Conservation (phyloP, 2,113 vertebrate species). For the Hipposideros armiger region DNA sequence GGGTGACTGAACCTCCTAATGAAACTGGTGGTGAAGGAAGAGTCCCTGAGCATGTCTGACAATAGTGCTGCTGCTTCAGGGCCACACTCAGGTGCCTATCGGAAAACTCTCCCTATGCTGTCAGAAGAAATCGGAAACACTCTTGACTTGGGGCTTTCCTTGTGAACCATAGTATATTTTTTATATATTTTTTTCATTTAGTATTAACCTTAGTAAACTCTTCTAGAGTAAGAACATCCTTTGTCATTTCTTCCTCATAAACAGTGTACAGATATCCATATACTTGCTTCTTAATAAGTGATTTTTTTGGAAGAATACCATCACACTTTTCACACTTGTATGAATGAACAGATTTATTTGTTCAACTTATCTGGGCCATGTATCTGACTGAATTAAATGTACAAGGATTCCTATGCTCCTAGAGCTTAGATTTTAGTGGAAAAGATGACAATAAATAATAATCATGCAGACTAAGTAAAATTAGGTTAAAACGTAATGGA, state of each 20-base stretch:
- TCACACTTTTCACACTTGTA: background rate
- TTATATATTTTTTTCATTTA: background rate
- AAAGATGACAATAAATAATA: background rate
- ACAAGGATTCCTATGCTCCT: background rate
- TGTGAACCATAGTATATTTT: background rate
- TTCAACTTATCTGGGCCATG: background rate
- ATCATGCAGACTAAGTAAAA: background rate
- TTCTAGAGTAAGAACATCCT: background rate
- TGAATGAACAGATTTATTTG: background rate
- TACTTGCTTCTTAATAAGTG: background rate
- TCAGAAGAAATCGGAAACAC: background rate
- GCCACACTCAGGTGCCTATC: accelerated
- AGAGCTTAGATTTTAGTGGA: background rate
- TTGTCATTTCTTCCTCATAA: background rate
- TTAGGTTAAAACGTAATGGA: background rate
- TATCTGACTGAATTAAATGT: background rate
- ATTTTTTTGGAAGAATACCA: background rate
- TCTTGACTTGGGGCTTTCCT: background rate
- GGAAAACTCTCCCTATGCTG: background rate
- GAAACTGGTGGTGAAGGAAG: background rate
- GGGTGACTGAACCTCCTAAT: background rate
- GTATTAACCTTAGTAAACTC: background rate
- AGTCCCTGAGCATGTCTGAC: background rate
- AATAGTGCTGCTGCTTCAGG: accelerated
- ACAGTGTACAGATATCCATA: background rate